phyloP scores from a whole-genome alignment of 2,113 vertebrate species.

The Podarcis cretensis region DNA sequence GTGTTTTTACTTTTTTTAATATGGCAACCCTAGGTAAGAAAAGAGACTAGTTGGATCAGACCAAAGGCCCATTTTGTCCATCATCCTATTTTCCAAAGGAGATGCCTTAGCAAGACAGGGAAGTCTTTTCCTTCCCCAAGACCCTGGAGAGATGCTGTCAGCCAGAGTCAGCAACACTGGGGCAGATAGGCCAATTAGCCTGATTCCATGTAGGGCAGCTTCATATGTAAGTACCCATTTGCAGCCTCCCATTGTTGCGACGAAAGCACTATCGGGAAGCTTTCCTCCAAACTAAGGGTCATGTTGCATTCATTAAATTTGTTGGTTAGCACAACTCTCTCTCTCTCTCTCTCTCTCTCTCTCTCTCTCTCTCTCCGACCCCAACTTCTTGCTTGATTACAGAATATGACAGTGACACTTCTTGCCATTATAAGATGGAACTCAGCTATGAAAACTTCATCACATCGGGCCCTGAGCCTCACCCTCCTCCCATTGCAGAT shows the following conservation, averaged over 20 bases:
- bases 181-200: too few species aligned
- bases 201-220: background rate
- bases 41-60: too few species aligned
- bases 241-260: background rate
- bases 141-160: background rate
- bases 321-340: background rate
- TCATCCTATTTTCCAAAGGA: too few species aligned
- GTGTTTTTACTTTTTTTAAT: too few species aligned
- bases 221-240: background rate
- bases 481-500: constrained; percentile 91
- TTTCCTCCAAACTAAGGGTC: background rate
- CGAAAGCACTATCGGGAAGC: background rate
- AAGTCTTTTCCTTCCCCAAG: background rate
- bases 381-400: background rate
- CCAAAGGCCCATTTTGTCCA: too few species aligned
- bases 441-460: constrained; percentile 96
- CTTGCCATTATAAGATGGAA: constrained; percentile 94
- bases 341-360: background rate
- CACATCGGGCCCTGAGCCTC: constrained; percentile 92
- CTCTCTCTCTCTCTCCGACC: too few species aligned
- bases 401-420: constrained; percentile 97
- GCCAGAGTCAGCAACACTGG: background rate
- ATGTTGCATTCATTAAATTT: background rate
- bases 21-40: too few species aligned
- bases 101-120: too few species aligned